Evolutionary conservation across 2,797 vertebrate genomes (phyloP), one percentile per base, ranked within the genome.

Genomic region (Lateolabrax maculatus): DNA sequence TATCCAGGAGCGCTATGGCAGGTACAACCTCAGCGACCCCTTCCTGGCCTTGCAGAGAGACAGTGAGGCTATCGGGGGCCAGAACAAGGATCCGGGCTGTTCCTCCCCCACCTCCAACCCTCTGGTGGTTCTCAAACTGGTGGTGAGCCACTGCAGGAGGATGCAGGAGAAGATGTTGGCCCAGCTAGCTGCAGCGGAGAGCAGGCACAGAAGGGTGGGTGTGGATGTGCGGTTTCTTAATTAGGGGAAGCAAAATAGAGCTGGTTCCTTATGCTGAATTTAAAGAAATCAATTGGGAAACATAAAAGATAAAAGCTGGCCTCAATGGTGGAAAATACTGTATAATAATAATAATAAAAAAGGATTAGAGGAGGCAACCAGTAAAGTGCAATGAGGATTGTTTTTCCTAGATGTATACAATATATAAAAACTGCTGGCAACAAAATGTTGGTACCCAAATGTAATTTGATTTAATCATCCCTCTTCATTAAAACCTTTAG

Each of bases 161-260:
- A 99, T 99, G 98, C 98, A 99, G 92, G 98, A 99, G 69, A 97
- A 97, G 79, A 99, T 99, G 98, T 73, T 99, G 86, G 96, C 96
- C 61, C 98, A 99, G 71, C 95, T 99, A 43, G 96, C 97, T 13
- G 97, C 98, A 23, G 98, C 97, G 0, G 98, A 99, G 86, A 97
- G 94, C 95, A 91, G 97, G 11, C 98, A 99, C 94, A 96, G 97
- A 63, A 96, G 96, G 96, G 98, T 99, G 44, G 77, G 96, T 84
- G 10, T 64, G 39, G 67, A 36, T 21, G 3, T 56, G 23, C 41
- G 2, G 0, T 34, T 55, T 6, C 18, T 36, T 72, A 63, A 63
- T 51, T 37, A 34, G 23, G 19, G 25, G 18, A 4, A 21, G 0
- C 49, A 64, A 18, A 76, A 67, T 72, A 7, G 0, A 66, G 43